Percentiles rank a stretch among this genome's conserved stretches.
These are phyloP conservation scores for Tanaodytes sp. DNA, from an alignment of 2,888 invertebrate species.

Conservation along the genomic window DNA sequence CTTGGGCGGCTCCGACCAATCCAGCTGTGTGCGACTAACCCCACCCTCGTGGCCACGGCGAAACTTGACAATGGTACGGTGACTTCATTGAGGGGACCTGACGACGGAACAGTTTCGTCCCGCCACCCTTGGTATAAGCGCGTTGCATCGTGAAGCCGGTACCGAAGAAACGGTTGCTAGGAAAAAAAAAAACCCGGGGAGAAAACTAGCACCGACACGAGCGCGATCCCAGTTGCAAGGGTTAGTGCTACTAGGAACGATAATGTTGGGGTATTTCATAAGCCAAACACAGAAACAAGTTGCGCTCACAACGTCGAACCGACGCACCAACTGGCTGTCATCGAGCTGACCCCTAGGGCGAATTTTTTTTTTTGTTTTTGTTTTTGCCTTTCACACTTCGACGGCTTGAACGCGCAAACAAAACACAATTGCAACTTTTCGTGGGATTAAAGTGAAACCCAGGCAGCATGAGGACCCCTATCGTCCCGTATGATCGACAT, in stretches of 20 bases:
- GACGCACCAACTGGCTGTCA: neutral
- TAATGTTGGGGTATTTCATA: slow-evolving; percentile 45
- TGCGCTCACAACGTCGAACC: slow-evolving; percentile 30
- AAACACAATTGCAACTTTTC: too few relatives aligned
- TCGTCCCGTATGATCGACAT: slow-evolving; percentile 24
- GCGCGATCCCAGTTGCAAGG: slow-evolving; percentile 23
- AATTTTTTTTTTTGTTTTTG: slow-evolving; percentile 2
- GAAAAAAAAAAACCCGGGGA: too few relatives aligned
- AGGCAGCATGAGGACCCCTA: slow-evolving; percentile 37
- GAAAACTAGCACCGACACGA: too few relatives aligned
- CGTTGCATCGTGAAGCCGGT: slow-evolving; percentile 25
- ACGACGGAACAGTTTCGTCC: slow-evolving; percentile 30
- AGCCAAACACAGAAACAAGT: slow-evolving; percentile 27
- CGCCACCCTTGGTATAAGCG: slow-evolving; percentile 23
- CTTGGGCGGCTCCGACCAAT: too few relatives aligned
- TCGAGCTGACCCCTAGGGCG: slow-evolving; percentile 23
- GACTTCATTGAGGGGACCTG: slow-evolving; percentile 42
- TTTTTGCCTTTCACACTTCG: too few relatives aligned
- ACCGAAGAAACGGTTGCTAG: slow-evolving; percentile 7
- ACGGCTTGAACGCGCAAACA: too few relatives aligned
- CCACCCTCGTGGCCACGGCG: slow-evolving; percentile 27
- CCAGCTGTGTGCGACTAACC: slow-evolving; percentile 22
- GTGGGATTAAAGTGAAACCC: slow-evolving; percentile 7
- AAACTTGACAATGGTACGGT: slow-evolving; percentile 23
- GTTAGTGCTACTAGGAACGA: slow-evolving; percentile 43